A percentile compares a stretch with the other conserved stretches of the same genome.
Evolutionary conservation across 2,888 invertebrate species (phyloP).

Genomic region (Stenichneumon culpator): DNA sequence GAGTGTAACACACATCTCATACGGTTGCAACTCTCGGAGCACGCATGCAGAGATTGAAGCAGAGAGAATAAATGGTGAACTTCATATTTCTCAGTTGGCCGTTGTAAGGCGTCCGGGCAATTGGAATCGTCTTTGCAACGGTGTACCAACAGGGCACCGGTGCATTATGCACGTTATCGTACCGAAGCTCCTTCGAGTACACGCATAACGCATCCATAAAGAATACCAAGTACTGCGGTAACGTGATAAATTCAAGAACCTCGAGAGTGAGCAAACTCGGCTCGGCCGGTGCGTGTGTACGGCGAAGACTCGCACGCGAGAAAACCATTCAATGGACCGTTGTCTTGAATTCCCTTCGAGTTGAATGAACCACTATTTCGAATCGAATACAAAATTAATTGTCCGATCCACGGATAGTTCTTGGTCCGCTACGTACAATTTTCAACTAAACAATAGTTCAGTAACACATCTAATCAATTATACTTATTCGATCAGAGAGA

Average conservation of each 20-base stretch:
- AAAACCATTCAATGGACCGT: slow-evolving; percentile 15
- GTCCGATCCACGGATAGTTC: background rate
- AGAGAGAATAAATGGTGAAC: slow-evolving; percentile 30
- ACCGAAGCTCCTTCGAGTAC: background rate
- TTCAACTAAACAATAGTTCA: background rate
- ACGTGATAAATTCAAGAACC: slow-evolving; percentile 51
- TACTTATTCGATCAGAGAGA: background rate
- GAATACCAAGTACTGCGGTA: slow-evolving; percentile 45
- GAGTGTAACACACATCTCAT: background rate
- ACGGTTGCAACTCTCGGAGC: background rate
- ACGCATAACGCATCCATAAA: slow-evolving; percentile 47
- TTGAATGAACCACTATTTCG: slow-evolving; percentile 33
- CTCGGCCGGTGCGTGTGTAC: background rate
- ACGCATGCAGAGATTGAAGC: slow-evolving; percentile 7
- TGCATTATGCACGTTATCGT: background rate
- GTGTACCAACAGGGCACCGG: background rate
- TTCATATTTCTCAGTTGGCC: slow-evolving; percentile 53
- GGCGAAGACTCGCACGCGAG: slow-evolving; percentile 21
- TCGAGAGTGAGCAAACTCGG: slow-evolving; percentile 33
- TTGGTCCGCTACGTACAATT: background rate
- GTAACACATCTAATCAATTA: background rate
- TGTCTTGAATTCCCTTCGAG: slow-evolving; percentile 2
- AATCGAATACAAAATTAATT: slow-evolving; percentile 20
- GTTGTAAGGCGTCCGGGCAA: slow-evolving; percentile 34
- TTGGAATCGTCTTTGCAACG: slow-evolving; percentile 51